Conservation (phyloP, 1,140 invertebrate genomes). For the Gonatopus flavifemur region DNA sequence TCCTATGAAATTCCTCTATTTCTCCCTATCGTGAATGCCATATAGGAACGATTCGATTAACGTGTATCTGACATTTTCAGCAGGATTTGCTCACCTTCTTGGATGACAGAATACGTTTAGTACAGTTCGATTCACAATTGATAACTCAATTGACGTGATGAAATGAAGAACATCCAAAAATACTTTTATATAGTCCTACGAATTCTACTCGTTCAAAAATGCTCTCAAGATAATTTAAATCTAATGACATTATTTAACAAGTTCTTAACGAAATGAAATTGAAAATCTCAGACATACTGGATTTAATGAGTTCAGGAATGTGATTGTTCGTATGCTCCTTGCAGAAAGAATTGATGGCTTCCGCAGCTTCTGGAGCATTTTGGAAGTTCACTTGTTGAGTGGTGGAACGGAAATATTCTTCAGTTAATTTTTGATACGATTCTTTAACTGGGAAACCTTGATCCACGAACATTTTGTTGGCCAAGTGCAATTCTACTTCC, state of each 20-base stretch:
- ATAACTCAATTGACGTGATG: no score
- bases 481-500: constrained; percentile 39
- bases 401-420: constrained; percentile 28
- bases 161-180: constrained; percentile 1
- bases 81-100: no score
- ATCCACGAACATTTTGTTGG: constrained; percentile 42
- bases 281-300: constrained; percentile 15
- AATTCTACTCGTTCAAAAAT: no score
- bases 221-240: not conserved
- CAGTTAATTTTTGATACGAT: constrained; percentile 25
- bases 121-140: no score
- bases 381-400: constrained; percentile 47
- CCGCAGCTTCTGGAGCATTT: constrained; percentile 30
- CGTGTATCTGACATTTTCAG: no score
- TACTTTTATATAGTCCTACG: no score
- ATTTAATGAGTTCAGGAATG: constrained; percentile 59
- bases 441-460: constrained; percentile 23
- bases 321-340: constrained; percentile 58
- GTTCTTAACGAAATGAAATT: no score
- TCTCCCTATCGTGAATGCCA: no score
- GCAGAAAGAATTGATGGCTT: constrained; percentile 63
- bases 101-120: no score
- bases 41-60: no score
- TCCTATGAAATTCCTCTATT: no score
- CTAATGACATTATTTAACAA: not conserved